phyloP scores from a whole-genome alignment of 1,140 invertebrate species.

The Leptinotarsa lineolata region DNA sequence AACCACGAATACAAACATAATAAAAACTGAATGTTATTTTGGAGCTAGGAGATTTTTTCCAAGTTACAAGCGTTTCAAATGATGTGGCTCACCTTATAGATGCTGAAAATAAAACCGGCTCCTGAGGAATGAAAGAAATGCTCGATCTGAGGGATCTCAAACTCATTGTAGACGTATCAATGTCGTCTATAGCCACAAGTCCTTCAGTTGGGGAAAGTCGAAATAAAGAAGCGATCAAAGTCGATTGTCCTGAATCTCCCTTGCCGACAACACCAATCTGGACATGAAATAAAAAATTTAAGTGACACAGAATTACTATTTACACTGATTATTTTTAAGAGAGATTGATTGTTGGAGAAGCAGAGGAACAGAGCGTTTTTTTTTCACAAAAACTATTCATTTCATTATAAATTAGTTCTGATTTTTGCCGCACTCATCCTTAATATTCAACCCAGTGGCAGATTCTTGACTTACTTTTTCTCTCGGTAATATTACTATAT shows the following conservation, averaged over 20 bases:
- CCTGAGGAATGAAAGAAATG: conserved; percentile 57
- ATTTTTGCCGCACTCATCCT: not conserved
- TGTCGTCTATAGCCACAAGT: conserved; percentile 66
- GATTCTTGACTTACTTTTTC: conserved; percentile 64
- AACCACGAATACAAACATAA: not conserved
- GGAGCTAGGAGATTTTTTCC: too few relatives aligned
- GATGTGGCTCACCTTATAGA: conserved; percentile 22
- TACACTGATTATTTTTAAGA: too few relatives aligned
- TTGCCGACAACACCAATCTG: conserved; percentile 19
- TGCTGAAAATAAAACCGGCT: conserved; percentile 37
- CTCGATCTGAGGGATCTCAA: conserved; percentile 65
- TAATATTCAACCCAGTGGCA: not conserved
- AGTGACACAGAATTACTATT: too few relatives aligned
- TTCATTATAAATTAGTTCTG: not conserved
- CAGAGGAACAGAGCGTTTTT: too few relatives aligned
- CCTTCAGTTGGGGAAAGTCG: conserved; percentile 62
- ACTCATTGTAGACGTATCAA: conserved; percentile 64
- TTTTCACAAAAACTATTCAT: not conserved
- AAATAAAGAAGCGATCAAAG: conserved; percentile 73
- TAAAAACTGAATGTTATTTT: too few relatives aligned
- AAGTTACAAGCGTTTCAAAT: too few relatives aligned
- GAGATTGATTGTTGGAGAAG: too few relatives aligned
- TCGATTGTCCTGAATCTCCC: conserved; percentile 74
- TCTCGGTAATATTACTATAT: conserved; percentile 64
- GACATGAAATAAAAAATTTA: too few relatives aligned